A percentile compares a stretch with the other conserved stretches of the same genome.
Conservation (phyloP, 2,113 vertebrate species). For the Balaeniceps rex region DNA sequence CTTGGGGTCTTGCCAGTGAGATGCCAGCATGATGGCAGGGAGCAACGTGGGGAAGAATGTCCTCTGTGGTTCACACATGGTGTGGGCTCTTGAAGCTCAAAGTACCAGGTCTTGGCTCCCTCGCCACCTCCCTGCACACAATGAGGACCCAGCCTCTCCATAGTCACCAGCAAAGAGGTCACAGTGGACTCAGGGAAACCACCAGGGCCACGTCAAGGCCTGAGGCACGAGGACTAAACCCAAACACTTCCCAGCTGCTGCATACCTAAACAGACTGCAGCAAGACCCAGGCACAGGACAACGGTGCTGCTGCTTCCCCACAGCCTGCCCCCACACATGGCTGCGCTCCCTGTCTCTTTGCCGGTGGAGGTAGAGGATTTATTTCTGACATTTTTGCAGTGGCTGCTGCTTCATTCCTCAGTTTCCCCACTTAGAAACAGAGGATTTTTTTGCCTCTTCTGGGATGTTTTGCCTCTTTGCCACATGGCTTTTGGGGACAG, state of each 20-base stretch:
- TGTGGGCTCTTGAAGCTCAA: background rate
- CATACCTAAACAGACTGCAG: background rate
- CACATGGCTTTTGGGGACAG: background rate
- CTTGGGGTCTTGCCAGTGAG: background rate
- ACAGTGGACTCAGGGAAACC: background rate
- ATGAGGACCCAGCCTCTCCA: background rate
- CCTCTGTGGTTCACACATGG: background rate
- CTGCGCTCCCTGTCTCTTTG: background rate
- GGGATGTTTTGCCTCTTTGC: background rate
- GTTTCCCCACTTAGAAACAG: background rate
- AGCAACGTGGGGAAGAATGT: background rate
- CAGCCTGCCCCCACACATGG: background rate
- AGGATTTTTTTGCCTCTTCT: background rate
- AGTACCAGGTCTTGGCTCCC: background rate
- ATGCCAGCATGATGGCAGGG: fast-evolving
- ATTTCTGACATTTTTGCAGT: background rate
- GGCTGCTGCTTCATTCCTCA: background rate
- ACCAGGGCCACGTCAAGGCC: fast-evolving
- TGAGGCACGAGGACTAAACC: background rate
- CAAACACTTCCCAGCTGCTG: background rate
- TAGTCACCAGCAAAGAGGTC: background rate
- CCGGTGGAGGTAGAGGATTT: background rate
- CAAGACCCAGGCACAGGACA: background rate
- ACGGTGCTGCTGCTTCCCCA: background rate
- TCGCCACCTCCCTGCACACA: fast-evolving